Evolutionary conservation across 1,140 invertebrate genomes (phyloP), one percentile per base, ranked within the genome.

Genomic region (Lepidotrigona ventralis): DNA sequence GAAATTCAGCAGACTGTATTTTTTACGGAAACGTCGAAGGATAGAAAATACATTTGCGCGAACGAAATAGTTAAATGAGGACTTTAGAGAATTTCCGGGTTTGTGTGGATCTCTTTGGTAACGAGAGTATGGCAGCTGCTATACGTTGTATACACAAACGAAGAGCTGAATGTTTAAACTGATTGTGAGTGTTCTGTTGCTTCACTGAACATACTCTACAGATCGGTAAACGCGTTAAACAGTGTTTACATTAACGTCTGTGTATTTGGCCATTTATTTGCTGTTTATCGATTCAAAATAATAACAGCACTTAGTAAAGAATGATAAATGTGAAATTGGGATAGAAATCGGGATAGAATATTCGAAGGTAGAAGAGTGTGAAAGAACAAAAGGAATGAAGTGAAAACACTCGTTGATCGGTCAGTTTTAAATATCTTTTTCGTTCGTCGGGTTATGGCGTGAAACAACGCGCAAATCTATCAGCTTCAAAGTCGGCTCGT

Each of bases 361-460:
- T 29, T 33, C 17, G 64, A 46, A 23, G 4, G 1, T 23, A 46
- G 15, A 15, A 2, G 39, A 39, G 6, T 39, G 39, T 6, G 1
- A 2, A 8, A n/a, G 1, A n/a, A 15, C 0, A 4, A 14, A 6
- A 21, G 64, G 19, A n/a, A 3, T 33, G 15, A 2, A 39, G 23
- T 2, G 21, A 33, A 1, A 1, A 23, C 39, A 14, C 12, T 1
- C 12, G 33, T 21, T 6, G 12, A 21, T 33, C 29, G 23, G 6
- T 46, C 0, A n/a, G 5, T 46, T 46, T n/a, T 46, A n/a, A 70
- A 70, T 46, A 46, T 9, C 21, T 3, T 46, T 69, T 15, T 46
- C 5, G 1, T 21, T 39, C n/a, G 17, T n/a, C 23, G 29, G 21
- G 12, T n/a, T 23, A 69, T 69, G 12, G 26, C 2, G 21, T 6